A percentile compares a stretch with the other conserved stretches of the same genome.
phyloP scores from a whole-genome alignment of 2,797 vertebrate genomes.

The Eremophila alpestris region DNA sequence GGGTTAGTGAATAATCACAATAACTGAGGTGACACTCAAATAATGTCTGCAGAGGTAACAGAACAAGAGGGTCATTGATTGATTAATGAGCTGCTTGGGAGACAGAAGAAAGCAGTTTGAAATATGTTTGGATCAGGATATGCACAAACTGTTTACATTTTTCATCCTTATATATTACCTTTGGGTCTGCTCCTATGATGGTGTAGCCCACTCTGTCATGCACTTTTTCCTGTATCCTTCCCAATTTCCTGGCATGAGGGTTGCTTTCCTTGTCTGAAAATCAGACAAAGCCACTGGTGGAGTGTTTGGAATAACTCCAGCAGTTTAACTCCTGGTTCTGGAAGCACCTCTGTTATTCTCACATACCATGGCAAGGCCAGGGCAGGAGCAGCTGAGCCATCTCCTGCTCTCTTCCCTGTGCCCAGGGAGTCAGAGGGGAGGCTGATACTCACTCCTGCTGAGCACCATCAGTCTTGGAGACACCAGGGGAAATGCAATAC shows the following conservation, averaged over 20 bases:
- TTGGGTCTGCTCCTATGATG: background rate
- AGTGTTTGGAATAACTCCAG: background rate
- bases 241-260: background rate
- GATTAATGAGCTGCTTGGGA: background rate
- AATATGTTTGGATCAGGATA: background rate
- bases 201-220: background rate
- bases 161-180: background rate
- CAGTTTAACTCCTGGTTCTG: background rate
- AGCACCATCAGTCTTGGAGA: background rate
- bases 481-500: background rate
- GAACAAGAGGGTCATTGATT: background rate
- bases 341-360: background rate
- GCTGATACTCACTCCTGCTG: background rate
- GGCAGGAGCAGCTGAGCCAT: background rate
- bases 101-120: background rate
- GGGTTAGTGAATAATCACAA: background rate
- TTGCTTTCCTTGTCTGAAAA: background rate
- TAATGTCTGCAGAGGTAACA: background rate
- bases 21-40: background rate
- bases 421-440: background rate
- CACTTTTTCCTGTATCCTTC: background rate
- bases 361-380: background rate
- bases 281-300: background rate
- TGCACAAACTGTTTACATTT: background rate
- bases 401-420: background rate